These are phyloP conservation scores for Cephalopachus bancanus DNA, from an alignment of 2,797 vertebrate genomes.

Conservation along the genomic window DNA sequence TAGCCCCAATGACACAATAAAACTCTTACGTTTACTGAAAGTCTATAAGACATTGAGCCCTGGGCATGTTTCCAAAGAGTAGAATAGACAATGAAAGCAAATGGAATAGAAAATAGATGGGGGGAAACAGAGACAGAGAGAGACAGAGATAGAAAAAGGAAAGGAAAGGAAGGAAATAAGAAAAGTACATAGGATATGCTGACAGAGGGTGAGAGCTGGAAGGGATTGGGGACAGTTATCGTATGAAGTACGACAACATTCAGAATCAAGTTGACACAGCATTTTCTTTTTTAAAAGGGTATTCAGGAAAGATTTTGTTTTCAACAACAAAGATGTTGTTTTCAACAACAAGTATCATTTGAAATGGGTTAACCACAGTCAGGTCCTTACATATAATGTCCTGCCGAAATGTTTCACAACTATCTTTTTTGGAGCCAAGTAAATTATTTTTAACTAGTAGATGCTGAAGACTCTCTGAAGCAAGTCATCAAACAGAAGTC, in stretches of 20 bases:
- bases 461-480: conserved; percentile 27
- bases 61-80: conserved; percentile 44
- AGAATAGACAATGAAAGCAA: background rate
- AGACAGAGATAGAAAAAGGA: background rate
- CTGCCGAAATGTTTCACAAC: conserved; percentile 64
- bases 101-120: background rate
- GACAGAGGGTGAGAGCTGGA: background rate
- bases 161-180: fast-evolving
- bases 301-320: conserved; percentile 52
- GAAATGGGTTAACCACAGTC: background rate
- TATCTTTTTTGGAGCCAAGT: conserved; percentile 47
- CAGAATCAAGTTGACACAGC: background rate
- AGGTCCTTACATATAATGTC: background rate
- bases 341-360: conserved; percentile 43
- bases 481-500: background rate
- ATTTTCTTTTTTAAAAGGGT: background rate
- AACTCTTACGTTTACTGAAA: conserved; percentile 54
- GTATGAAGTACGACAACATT: background rate
- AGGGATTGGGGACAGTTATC: background rate
- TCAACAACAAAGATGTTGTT: conserved; percentile 57
- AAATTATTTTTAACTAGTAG: conserved; percentile 63
- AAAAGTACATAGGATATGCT: background rate
- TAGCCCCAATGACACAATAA: conserved; percentile 70
- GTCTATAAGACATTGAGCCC: background rate
- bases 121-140: background rate